phyloP scores from a whole-genome alignment of 64 coral and sea anemone genomes.

The Actinia tenebrosa region DNA sequence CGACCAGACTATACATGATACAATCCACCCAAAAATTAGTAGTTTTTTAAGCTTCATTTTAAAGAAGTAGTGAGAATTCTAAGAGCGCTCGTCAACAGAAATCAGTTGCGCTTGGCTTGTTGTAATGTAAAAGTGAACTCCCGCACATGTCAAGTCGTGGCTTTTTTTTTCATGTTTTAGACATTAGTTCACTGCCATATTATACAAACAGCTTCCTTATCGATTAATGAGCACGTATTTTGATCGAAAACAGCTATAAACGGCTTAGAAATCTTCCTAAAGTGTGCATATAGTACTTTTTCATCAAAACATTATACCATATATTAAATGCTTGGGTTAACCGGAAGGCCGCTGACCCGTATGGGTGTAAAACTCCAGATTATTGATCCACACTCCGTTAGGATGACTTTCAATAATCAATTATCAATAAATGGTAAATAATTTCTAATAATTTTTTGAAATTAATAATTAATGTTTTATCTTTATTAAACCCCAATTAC shows the following conservation, averaged over 20 bases:
- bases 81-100: background rate
- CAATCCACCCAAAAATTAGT: background rate
- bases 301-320: background rate
- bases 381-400: too few relatives aligned
- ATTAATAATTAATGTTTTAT: too few relatives aligned
- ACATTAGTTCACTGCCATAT: background rate
- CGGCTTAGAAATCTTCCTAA: background rate
- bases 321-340: too few relatives aligned
- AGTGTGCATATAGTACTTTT: background rate
- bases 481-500: too few relatives aligned
- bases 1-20: background rate
- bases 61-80: background rate
- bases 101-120: background rate
- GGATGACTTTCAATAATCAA: too few relatives aligned
- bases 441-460: too few relatives aligned
- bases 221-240: background rate
- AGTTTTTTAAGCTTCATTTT: conserved; percentile 1
- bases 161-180: background rate
- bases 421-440: too few relatives aligned
- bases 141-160: background rate
- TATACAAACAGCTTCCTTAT: background rate
- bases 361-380: too few relatives aligned
- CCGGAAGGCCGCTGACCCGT: too few relatives aligned
- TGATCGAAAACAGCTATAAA: background rate
- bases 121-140: background rate